phyloP scores from a whole-genome alignment of 2,113 vertebrate genomes.

The Aplodontia rufa region DNA sequence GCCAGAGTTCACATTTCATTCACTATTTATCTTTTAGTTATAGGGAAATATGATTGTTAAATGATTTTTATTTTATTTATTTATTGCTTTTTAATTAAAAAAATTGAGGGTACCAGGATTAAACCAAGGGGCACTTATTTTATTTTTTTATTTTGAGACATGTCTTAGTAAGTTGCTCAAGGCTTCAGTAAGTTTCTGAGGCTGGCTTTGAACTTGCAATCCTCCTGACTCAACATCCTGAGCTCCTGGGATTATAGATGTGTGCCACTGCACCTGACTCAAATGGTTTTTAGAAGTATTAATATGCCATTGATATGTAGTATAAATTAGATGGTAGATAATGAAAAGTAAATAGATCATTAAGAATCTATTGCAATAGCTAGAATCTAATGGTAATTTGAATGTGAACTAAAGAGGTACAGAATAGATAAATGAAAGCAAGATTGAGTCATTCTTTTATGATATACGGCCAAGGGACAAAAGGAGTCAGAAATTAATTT shows the following conservation, averaged over 20 bases:
- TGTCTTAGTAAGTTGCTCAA: too few relatives aligned
- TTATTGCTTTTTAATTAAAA: too few relatives aligned
- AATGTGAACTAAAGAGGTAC: neutral
- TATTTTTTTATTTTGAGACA: too few relatives aligned
- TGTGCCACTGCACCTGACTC: too few relatives aligned
- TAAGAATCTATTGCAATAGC: neutral
- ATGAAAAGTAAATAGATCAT: neutral
- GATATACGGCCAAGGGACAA: neutral
- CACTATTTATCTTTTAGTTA: neutral
- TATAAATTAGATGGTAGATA: neutral
- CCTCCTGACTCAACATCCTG: too few relatives aligned
- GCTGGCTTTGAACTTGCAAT: too few relatives aligned
- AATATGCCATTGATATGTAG: neutral
- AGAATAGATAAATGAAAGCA: neutral
- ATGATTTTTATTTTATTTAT: too few relatives aligned
- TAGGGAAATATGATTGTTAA: neutral
- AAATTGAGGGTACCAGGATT: too few relatives aligned
- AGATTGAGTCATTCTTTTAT: neutral
- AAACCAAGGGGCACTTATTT: too few relatives aligned
- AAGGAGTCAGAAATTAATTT: neutral
- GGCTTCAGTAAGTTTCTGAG: too few relatives aligned
- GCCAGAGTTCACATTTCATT: neutral
- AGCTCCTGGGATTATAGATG: too few relatives aligned
- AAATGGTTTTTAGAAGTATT: conserved; percentile 23
- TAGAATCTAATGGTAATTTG: neutral